phyloP scores from a whole-genome alignment of 1,140 invertebrate species.

The Venturia canescens region DNA sequence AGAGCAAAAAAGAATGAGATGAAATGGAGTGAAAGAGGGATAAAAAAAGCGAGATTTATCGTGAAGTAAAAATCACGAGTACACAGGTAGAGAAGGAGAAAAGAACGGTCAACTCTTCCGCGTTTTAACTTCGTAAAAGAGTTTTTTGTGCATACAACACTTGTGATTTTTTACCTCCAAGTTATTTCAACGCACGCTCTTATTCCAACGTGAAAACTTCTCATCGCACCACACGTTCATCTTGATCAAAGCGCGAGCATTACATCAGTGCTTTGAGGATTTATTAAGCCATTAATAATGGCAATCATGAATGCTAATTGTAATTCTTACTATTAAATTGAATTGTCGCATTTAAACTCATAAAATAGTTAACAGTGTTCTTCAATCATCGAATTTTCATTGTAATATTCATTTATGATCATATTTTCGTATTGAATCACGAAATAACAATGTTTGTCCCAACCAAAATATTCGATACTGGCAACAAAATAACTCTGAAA shows the following conservation, averaged over 20 bases:
- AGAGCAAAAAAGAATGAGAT: slow-evolving; percentile 9
- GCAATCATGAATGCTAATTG: no score
- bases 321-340: no score
- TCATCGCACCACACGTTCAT: not conserved
- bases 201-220: slow-evolving; percentile 3
- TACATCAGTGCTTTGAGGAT: not conserved
- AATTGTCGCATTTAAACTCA: no score
- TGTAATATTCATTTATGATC: no score
- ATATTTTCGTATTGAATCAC: no score
- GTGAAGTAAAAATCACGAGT: not conserved
- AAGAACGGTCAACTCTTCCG: not conserved
- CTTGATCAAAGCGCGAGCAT: not conserved
- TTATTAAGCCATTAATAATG: no score
- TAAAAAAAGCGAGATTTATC: not conserved
- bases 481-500: no score
- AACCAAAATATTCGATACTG: no score
- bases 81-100: not conserved
- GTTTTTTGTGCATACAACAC: not conserved
- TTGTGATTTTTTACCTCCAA: not conserved
- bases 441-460: no score
- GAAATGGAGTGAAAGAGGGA: slow-evolving; percentile 1
- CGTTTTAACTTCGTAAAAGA: slow-evolving; percentile 13
- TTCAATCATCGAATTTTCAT: no score
- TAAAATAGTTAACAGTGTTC: no score
- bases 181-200: not conserved